Evolutionary conservation across 92 coral and sea anemone genomes (phyloP).

Genomic region (Phenganax subtilis): DNA sequence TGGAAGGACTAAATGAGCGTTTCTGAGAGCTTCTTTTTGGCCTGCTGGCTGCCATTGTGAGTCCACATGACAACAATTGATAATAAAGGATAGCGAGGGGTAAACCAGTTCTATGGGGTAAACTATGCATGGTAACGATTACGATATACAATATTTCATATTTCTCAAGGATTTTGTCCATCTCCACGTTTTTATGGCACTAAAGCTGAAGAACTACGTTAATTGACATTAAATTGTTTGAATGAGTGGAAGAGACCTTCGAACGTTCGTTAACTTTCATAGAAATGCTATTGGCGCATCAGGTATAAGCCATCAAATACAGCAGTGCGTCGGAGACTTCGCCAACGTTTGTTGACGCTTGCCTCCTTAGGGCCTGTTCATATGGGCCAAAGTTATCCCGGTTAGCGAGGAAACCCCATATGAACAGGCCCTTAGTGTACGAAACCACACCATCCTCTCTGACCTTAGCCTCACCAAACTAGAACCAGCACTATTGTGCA

Average conservation of each 20-base stretch:
- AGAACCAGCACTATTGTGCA: too few relatives aligned
- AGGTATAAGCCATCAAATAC: constrained; percentile 47
- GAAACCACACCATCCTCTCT: too few relatives aligned
- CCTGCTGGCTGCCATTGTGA: constrained; percentile 88
- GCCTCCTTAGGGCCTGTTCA: too few relatives aligned
- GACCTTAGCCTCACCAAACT: too few relatives aligned
- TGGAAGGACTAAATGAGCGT: constrained; percentile 66
- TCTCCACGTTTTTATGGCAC: neutral
- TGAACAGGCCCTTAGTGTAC: too few relatives aligned
- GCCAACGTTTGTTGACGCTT: neutral
- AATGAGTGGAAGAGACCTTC: constrained; percentile 98
- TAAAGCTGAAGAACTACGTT: neutral
- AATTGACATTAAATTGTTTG: constrained; percentile 28
- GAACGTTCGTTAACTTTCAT: constrained; percentile 96
- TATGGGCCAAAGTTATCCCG: too few relatives aligned
- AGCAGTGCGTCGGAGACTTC: neutral
- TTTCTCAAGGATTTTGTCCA: neutral
- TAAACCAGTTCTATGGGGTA: too few relatives aligned
- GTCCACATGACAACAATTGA: neutral
- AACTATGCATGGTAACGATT: neutral
- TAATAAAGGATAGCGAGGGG: too few relatives aligned
- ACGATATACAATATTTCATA: constrained; percentile 33
- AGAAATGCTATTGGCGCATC: constrained; percentile 94
- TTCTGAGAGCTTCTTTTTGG: constrained; percentile 56
- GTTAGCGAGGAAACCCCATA: too few relatives aligned